Evolutionary conservation across 2,797 vertebrate genomes (phyloP), one percentile per base, ranked within the genome.

Genomic region (Phoxinus dragarum): DNA sequence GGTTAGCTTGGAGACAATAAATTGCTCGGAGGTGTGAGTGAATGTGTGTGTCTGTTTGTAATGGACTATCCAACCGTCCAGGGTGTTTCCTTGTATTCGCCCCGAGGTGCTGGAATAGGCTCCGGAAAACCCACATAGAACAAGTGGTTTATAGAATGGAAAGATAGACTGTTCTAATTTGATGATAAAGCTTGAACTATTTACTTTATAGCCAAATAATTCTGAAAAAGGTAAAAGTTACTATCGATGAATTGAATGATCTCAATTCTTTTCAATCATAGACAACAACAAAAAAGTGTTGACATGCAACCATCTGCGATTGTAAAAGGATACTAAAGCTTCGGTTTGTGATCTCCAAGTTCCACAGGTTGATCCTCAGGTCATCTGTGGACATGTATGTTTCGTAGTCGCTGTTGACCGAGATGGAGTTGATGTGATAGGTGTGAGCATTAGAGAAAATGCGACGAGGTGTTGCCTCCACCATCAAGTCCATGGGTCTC

Each of bases 391-490:
- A 97, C 95, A 97, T 97, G 94, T 97, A 97, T 31, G 97, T 97
- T 92, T 97, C 96, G 2, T 95, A 96, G 95, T 97, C 97, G 0
- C 96, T 97, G 94, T 97, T 97, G 92, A 97, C 96, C 0, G 97
- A 97, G 93, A 97, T 97, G 90, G 96, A 97, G 93, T 97, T 97
- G 95, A 97, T 97, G 92, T 97, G 97, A 91, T 97, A 97, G 19
- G 96, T 97, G 84, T 97, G 97, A 0, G 96, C 97, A 0, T 97
- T 97, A 92, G 96, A 95, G 79, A 97, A 97, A 73, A 97, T 95
- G 90, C 96, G 91, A 34, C 97, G 92, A 0, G 97, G 96, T 6
- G 95, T 96, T 78, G 97, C 97, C 89, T 97, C 97, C 90, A 97
- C 97, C 97, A 97, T 97, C 91, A 97, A 93, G 90, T 97, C 97